Evolutionary conservation across 2,888 invertebrate species (phyloP), one percentile per base, ranked within the genome.

Genomic region (Beris chalybata): DNA sequence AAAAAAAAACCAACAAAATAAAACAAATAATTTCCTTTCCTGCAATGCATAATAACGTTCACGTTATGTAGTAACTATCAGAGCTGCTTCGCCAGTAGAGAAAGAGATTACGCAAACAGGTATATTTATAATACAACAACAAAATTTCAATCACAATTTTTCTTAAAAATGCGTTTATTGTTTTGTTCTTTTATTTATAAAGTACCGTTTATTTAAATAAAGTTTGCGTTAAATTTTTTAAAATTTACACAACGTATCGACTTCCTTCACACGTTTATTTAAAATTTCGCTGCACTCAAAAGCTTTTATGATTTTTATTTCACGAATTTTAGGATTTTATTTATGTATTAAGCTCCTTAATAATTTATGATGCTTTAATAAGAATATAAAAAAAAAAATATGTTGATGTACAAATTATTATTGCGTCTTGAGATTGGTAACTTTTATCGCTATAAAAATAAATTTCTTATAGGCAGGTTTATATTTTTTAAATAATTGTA

Each of bases 61-160:
- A 22, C 59, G 59, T 59, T 59, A 38, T 52, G 44, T 67, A 73
- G 73, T 72, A 67, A 69, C 71, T 31, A 71, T 72, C 69, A 70
- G 72, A 72, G 71, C 72, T 68, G 69, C 71, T 67, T 72, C 73
- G 68, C 72, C 73, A 65, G 69, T 70, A 70, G 72, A 70, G 61
- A 71, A 71, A 70, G 73, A 73, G 71, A 66, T 72, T 65, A 71
- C 72, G 58, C 73, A 72, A 70, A 71, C 71, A 73, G 73, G 73
- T 73, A 72, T 47, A 59, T 63, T 22, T 44, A 53, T 48, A 13
- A 48, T 50, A 15, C 9, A 13, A 30, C 31, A 30, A 22, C 54
- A 30, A 30, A 31, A 12, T 53, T 54, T 54, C 31, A 30, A n/a
- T 53, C 6, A 48, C 53, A 29, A 5, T 54, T 30, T 31, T 44